Percentiles rank a stretch among this genome's conserved stretches.
Conservation (phyloP, 2,888 invertebrate species). For the Drosophila subquinaria region DNA sequence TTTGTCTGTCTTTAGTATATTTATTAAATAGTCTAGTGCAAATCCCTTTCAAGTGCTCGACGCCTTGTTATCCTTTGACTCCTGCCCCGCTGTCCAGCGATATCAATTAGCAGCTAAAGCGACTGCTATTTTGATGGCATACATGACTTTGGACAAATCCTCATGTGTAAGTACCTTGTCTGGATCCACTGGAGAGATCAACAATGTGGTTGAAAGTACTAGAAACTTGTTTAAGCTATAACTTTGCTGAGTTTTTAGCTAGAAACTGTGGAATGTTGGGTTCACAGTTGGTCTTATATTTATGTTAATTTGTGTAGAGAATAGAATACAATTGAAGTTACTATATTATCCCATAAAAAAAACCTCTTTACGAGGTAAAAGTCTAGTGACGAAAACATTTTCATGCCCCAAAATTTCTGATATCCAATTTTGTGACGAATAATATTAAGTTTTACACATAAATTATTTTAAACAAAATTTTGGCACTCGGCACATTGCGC, state of each 20-base stretch:
- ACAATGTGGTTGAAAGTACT: slow-evolving; percentile 2
- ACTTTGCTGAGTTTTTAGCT: slow-evolving; percentile 10
- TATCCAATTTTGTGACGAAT: too few relatives aligned
- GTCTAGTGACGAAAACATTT: too few relatives aligned
- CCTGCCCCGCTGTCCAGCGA: slow-evolving; percentile 1
- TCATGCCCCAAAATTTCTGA: too few relatives aligned
- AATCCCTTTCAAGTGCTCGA: slow-evolving; percentile 62
- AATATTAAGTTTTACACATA: too few relatives aligned
- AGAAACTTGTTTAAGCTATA: slow-evolving; percentile 10
- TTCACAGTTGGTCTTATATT: background rate
- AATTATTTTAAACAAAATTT: too few relatives aligned
- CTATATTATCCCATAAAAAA: too few relatives aligned
- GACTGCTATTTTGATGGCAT: slow-evolving; percentile 30
- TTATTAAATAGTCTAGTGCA: slow-evolving; percentile 62
- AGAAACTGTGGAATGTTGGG: background rate
- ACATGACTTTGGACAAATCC: slow-evolving; percentile 46
- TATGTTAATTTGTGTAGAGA: background rate
- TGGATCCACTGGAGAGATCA: slow-evolving; percentile 23
- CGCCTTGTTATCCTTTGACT: slow-evolving; percentile 33
- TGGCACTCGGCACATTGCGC: too few relatives aligned
- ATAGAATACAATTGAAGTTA: background rate
- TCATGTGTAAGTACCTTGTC: slow-evolving; percentile 31
- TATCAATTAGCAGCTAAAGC: slow-evolving; percentile 52
- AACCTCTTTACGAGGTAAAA: too few relatives aligned
- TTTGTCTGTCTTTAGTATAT: slow-evolving; percentile 32